Conservation (phyloP, 2,888 invertebrate genomes). For the Pheosia gnoma region DNA sequence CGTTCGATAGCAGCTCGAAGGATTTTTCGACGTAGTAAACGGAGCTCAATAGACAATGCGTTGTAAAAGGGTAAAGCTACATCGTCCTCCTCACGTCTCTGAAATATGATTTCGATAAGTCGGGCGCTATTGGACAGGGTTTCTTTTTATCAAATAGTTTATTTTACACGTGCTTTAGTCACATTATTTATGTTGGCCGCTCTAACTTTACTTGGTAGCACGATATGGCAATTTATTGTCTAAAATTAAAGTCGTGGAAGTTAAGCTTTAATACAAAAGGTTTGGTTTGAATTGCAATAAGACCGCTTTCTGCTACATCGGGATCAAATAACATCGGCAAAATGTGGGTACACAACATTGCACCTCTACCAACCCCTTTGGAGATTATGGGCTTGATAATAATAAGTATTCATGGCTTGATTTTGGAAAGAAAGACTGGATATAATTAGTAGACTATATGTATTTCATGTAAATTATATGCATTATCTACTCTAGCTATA, state of each 20-base stretch:
- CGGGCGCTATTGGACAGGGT: constrained; percentile 75
- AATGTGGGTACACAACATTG: no score
- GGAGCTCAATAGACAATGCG: constrained; percentile 68
- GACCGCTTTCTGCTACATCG: no score
- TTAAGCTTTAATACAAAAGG: background rate
- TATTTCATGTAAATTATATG: no score
- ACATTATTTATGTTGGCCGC: constrained; percentile 48
- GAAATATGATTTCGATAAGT: constrained; percentile 83
- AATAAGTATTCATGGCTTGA: no score
- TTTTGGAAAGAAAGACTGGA: no score
- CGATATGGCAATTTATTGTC: constrained; percentile 42
- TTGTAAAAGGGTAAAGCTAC: constrained; percentile 74
- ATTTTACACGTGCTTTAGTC: constrained; percentile 67
- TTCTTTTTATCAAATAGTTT: constrained; percentile 73
- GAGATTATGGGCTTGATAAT: no score
- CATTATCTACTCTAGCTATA: no score
- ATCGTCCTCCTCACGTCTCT: constrained; percentile 77
- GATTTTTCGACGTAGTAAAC: constrained; percentile 46
- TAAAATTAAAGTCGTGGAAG: background rate
- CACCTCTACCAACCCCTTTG: no score
- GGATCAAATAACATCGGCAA: no score
- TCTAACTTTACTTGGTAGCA: constrained; percentile 39
- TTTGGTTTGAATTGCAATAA: no score
- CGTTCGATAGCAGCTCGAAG: constrained; percentile 26
- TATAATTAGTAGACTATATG: no score